Conservation (phyloP, 1,140 invertebrate species). For the Tenebrio molitor region DNA sequence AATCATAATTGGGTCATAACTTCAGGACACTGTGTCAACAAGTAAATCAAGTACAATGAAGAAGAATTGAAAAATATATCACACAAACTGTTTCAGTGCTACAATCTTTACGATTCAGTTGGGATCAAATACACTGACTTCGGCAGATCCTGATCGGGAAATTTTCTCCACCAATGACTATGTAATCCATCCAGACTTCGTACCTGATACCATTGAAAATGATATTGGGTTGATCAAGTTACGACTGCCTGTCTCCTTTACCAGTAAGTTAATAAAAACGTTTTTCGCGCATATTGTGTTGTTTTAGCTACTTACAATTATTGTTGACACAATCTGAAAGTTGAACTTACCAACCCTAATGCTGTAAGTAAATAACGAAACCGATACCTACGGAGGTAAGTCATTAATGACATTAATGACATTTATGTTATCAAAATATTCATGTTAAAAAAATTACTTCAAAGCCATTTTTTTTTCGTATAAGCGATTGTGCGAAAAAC, state of each 20-base stretch:
- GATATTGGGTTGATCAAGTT: slow-evolving; percentile 20
- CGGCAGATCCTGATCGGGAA: background rate
- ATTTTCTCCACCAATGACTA: slow-evolving; percentile 5
- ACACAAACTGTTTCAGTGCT: background rate
- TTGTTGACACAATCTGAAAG: no score
- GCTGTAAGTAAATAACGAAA: no score
- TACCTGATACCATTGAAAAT: slow-evolving; percentile 13
- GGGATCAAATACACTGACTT: background rate
- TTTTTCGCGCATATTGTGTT: background rate
- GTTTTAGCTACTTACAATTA: no score
- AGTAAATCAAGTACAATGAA: background rate
- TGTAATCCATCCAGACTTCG: slow-evolving; percentile 5
- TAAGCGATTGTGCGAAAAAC: no score
- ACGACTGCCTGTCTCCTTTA: background rate
- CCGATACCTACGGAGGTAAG: no score
- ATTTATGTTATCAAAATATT: no score
- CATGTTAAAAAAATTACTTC: no score
- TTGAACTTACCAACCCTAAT: no score
- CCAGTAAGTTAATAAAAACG: background rate
- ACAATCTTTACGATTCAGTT: slow-evolving; percentile 4
- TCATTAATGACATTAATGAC: no score
- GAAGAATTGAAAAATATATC: background rate
- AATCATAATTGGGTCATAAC: background rate
- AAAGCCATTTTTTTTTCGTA: no score
- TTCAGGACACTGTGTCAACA: slow-evolving; percentile 3